Evolutionary conservation across 2,797 vertebrate genomes (phyloP).

Genomic region (Neomorphus geoffroyi): DNA sequence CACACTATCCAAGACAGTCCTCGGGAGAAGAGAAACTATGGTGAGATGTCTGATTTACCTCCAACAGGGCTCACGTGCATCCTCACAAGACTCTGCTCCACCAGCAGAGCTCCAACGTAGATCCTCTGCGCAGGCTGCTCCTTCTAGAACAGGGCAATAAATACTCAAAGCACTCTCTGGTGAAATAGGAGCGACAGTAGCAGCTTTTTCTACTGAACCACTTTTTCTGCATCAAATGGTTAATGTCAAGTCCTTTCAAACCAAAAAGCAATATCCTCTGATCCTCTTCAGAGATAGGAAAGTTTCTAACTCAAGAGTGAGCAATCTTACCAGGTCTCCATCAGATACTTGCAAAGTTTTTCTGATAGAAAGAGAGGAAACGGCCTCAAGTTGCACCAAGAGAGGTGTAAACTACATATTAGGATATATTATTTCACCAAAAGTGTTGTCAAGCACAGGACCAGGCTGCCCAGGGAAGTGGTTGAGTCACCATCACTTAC

Average conservation of each 20-base stretch:
- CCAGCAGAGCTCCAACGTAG: conserved; percentile 16
- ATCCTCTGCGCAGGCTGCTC: neutral
- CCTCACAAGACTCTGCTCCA: neutral
- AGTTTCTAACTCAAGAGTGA: conserved; percentile 4
- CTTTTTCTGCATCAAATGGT: neutral
- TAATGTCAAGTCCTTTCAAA: conserved; percentile 14
- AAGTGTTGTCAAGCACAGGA: no score
- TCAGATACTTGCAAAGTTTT: neutral
- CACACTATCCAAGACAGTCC: no score
- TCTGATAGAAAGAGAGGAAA: no score
- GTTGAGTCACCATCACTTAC: no score
- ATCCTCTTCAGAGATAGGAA: neutral
- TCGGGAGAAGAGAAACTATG: neutral
- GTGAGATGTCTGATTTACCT: conserved; percentile 3
- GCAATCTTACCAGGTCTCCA: neutral
- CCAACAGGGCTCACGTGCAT: neutral
- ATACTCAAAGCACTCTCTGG: neutral
- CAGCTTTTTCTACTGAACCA: neutral
- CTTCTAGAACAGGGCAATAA: neutral
- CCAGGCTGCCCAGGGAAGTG: no score
- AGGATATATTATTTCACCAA: no score
- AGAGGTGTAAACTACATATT: no score
- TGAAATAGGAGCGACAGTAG: conserved; percentile 14
- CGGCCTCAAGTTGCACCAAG: no score
- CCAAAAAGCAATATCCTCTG: neutral